phyloP scores from a whole-genome alignment of 2,113 vertebrate species.

The Calyptommatus sinebrachiatus region DNA sequence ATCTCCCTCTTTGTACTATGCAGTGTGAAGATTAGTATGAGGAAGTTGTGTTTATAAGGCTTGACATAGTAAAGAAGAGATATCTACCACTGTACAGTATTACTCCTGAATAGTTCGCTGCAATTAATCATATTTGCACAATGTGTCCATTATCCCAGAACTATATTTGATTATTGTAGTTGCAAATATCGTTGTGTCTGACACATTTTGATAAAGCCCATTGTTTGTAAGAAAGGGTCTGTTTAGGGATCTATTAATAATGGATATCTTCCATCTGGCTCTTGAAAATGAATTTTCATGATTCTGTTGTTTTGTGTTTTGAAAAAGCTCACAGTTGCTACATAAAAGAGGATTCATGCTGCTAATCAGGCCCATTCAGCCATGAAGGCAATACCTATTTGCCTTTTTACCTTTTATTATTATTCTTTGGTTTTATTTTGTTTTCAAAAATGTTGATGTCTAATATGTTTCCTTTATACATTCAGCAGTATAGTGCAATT shows the following conservation, averaged over 20 bases:
- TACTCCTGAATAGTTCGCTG: slow-evolving; percentile 30
- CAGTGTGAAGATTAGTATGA: not conserved
- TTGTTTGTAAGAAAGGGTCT: slow-evolving; percentile 52
- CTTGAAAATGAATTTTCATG: slow-evolving; percentile 69
- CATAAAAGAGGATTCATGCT: slow-evolving; percentile 58
- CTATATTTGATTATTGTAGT: slow-evolving; percentile 38
- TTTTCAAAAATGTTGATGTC: slow-evolving; percentile 34
- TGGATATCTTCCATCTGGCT: slow-evolving; percentile 68
- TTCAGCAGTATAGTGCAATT: slow-evolving; percentile 50
- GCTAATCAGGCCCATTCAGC: slow-evolving; percentile 57
- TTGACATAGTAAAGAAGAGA: slow-evolving; percentile 28
- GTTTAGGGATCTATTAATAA: slow-evolving; percentile 65
- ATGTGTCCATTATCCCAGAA: slow-evolving; percentile 28
- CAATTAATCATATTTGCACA: slow-evolving; percentile 45
- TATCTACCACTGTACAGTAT: slow-evolving; percentile 15
- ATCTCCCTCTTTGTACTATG: too few relatives aligned
- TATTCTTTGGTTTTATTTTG: too few relatives aligned
- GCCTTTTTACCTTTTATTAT: slow-evolving; percentile 10
- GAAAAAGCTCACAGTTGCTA: slow-evolving; percentile 57
- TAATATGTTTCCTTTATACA: slow-evolving; percentile 36
- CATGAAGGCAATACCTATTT: slow-evolving; percentile 56
- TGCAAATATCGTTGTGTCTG: slow-evolving; percentile 45
- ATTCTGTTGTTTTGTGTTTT: slow-evolving; percentile 61
- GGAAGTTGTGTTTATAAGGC: not conserved
- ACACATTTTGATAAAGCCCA: slow-evolving; percentile 53